These are phyloP conservation scores for Lasioglossum zephyrum DNA, from an alignment of 2,888 invertebrate genomes.

Conservation along the genomic window DNA sequence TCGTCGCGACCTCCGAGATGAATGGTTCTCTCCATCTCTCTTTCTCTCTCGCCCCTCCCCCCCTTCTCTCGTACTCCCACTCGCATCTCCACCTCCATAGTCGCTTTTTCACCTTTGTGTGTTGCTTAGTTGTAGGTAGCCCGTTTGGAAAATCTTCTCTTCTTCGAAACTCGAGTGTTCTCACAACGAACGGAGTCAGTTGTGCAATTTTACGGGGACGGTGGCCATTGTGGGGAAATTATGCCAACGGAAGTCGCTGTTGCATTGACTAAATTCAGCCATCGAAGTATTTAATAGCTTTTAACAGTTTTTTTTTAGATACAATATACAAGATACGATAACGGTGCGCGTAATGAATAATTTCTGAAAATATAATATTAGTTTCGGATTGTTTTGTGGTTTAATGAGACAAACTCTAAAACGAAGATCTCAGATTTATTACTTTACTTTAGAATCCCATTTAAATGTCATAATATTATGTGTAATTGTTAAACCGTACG, in stretches of 20 bases:
- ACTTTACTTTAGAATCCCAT: background rate
- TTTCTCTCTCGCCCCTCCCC: background rate
- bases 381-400: background rate
- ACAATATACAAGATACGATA: background rate
- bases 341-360: too few relatives aligned
- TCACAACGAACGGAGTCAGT: background rate
- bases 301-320: background rate
- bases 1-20: slow-evolving; percentile 61
- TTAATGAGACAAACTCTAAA: background rate
- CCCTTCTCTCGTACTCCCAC: background rate
- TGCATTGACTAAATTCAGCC: background rate
- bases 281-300: background rate
- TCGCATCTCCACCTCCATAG: background rate
- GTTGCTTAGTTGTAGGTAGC: background rate
- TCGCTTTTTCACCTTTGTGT: slow-evolving; percentile 2
- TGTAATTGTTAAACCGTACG: background rate
- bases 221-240: background rate
- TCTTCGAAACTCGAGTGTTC: background rate
- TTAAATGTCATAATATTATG: background rate
- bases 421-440: background rate
- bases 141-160: slow-evolving; percentile 9
- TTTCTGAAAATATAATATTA: too few relatives aligned
- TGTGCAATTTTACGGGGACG: background rate
- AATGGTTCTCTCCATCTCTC: slow-evolving; percentile 50
- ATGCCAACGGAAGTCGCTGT: background rate